Percentiles rank a stretch among this genome's conserved stretches.
phyloP scores from a whole-genome alignment of 2,113 vertebrate species.

The Vidua macroura region DNA sequence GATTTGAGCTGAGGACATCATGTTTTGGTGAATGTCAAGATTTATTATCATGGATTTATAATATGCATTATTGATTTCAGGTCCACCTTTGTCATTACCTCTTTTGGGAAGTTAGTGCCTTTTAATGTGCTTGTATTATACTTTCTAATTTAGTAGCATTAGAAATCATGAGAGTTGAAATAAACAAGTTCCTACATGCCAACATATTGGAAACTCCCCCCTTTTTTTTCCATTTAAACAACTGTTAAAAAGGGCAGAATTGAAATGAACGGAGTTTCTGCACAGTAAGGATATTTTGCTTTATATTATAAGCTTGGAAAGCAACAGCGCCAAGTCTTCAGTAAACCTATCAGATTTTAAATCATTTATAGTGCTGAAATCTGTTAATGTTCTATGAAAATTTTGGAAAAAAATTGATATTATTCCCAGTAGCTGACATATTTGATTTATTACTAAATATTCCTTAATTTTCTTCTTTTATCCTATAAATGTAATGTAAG shows the following conservation, averaged over 20 bases:
- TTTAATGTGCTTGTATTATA: not conserved
- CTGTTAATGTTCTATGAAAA: not conserved
- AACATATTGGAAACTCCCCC: not conserved
- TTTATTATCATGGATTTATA: not conserved
- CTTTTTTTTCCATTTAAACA: not conserved
- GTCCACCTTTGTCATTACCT: not conserved
- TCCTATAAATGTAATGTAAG: not conserved
- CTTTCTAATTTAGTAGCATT: not conserved
- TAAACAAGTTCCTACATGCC: not conserved
- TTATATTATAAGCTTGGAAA: not conserved
- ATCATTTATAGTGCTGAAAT: not conserved
- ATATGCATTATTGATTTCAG: not conserved
- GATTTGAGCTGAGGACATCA: not conserved
- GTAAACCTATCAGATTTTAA: not conserved
- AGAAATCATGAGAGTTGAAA: not conserved
- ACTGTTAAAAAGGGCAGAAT: not conserved
- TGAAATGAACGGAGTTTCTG: not conserved
- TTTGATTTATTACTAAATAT: not conserved
- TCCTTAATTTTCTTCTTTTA: not conserved
- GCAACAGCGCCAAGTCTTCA: not conserved
- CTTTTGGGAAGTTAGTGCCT: not conserved
- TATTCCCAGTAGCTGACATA: not conserved
- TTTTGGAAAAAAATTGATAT: not conserved
- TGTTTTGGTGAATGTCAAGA: not conserved
- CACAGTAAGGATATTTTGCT: not conserved